phyloP scores from a whole-genome alignment of 2,888 invertebrate species.

The Thecocarcelia acutangulata region DNA sequence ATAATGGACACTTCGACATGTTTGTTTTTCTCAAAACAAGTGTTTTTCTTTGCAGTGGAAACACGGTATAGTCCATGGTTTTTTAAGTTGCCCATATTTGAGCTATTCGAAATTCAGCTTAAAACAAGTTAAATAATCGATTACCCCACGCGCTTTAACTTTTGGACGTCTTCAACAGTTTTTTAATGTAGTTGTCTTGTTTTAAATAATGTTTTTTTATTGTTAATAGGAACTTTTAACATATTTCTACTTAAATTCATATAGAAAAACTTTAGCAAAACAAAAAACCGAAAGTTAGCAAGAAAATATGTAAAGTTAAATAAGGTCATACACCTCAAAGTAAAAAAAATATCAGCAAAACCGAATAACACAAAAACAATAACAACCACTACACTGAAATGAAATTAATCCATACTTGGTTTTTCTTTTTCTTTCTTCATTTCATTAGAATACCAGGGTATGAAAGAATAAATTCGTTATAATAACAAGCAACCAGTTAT shows the following conservation, averaged over 20 bases:
- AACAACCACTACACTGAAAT: conserved; percentile 1
- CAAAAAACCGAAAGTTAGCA: conserved; percentile 54
- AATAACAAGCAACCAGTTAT: neutral
- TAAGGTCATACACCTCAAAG: conserved; percentile 77
- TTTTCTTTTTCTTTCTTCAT: neutral
- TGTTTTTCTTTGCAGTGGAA: no score
- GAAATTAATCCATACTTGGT: neutral
- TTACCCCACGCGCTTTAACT: no score
- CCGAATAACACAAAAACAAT: neutral
- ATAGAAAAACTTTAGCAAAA: neutral
- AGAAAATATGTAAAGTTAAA: conserved; percentile 76
- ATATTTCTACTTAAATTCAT: no score
- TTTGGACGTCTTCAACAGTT: no score
- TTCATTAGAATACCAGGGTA: neutral
- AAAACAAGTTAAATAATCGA: no score
- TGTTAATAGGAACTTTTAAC: no score
- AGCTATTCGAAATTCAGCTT: no score
- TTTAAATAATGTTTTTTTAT: no score
- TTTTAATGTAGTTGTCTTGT: neutral
- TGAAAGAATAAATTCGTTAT: conserved; percentile 22
- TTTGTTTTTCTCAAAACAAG: no score
- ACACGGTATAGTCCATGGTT: no score
- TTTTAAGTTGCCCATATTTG: no score
- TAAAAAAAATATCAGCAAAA: conserved; percentile 33
- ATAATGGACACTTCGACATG: no score